Base-by-base conservation (phyloP, 2,888 invertebrate species). In the Petrolisthes cinctipes region DNA sequence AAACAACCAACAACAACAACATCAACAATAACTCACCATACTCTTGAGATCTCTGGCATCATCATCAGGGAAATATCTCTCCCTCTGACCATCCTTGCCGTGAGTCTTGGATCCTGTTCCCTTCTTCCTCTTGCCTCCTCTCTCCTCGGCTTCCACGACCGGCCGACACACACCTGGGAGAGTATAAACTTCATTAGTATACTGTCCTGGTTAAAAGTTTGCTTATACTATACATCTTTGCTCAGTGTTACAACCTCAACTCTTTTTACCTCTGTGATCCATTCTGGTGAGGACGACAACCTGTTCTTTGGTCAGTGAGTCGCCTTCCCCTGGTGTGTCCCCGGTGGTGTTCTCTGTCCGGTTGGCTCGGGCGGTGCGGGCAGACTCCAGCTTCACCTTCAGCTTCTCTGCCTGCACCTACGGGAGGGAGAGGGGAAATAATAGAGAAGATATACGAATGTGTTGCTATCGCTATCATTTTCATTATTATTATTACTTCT, bases 41-140 rank as follows among this genome's bases (percentile, higher is more conserved):
- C 97, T 95, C 92, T 96, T 95, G 68, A 98, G 94, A 85, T 96
- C 95, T 93, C 96, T 96, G 92, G 96, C 96, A 92, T 97, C 97
- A 94, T 98, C 98, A 94, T 98, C 97, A 4, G 96, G 95, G 93
- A 97, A 98, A 93, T 97, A 97, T 87, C 96, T 95, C 5, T 95
- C 94, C 91, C 97, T 94, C 92, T 97, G 94, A 9, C 96, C 95
- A 90, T 95, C 94, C 84, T 93, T 92, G 57, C 91, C 91, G 92
- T 98, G 96, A 4, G 97, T 97, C 91, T 95, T 95, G 61, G 92
- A 92, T 86, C 91, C 91, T 82, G 91, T 91, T 82, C 91, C 92
- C 86, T 92, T 91, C 81, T 91, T 92, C 81, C 90, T 91, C 83
- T 91, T 91, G 73, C 91, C 91, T 76, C 91, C 91, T 75, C 90